These are phyloP conservation scores for Pseudoips prasinana DNA, from an alignment of 2,888 invertebrate species.

Conservation along the genomic window DNA sequence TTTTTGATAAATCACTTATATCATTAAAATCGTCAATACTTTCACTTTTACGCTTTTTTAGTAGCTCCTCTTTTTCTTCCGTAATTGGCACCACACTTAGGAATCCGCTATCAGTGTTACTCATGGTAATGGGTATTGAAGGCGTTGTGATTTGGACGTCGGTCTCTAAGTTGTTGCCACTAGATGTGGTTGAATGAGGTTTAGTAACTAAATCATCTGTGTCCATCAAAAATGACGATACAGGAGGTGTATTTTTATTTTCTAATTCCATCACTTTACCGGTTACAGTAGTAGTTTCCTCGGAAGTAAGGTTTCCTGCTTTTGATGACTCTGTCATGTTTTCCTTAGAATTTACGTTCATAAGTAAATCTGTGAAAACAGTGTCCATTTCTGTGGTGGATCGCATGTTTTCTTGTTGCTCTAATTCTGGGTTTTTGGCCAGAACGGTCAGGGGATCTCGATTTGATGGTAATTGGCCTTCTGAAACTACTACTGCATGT, in stretches of 20 bases:
- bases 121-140: conserved; percentile 7
- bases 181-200: conserved; percentile 28
- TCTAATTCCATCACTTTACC: conserved; percentile 12
- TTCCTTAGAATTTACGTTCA: conserved; percentile 34
- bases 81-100: conserved; percentile 67
- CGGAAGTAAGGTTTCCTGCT: conserved; percentile 6
- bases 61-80: conserved; percentile 47
- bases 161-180: conserved; percentile 26
- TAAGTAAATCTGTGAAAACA: conserved; percentile 37
- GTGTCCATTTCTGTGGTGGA: conserved; percentile 33
- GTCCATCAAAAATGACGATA: conserved; percentile 64
- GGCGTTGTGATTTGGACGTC: conserved; percentile 24
- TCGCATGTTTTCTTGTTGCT: conserved; percentile 19
- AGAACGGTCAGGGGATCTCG: conserved; percentile 14
- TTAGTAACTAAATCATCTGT: conserved; percentile 65
- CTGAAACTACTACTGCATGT: conserved; percentile 35
- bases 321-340: conserved; percentile 24
- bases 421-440: conserved; percentile 18
- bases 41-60: conserved; percentile 52
- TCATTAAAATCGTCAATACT: conserved; percentile 62
- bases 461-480: conserved; percentile 16
- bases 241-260: conserved; percentile 22
- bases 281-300: conserved; percentile 5
- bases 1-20: conserved; percentile 76
- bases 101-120: conserved; percentile 42